phyloP scores from a whole-genome alignment of 2,113 vertebrate species.

The Corythaixoides concolor region DNA sequence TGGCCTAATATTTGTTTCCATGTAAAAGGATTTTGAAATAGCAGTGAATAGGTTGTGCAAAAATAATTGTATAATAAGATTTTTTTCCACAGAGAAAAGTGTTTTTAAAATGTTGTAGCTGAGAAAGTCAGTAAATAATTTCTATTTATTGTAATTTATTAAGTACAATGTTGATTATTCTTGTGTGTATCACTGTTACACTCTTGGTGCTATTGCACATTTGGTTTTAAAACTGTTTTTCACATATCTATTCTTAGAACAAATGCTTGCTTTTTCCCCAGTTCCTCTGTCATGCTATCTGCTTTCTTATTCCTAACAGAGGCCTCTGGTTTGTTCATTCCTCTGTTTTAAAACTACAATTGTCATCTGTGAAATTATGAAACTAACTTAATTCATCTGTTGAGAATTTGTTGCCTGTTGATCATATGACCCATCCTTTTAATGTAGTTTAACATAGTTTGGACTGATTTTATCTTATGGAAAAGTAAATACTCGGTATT shows the following conservation, averaged over 20 bases:
- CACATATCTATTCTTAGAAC: neutral
- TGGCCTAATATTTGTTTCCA: neutral
- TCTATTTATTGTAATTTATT: neutral
- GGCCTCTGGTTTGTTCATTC: neutral
- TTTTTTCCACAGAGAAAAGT: neutral
- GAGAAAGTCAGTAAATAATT: neutral
- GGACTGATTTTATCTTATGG: neutral
- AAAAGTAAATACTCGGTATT: neutral
- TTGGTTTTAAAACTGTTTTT: neutral
- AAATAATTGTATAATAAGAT: neutral
- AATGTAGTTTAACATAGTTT: neutral
- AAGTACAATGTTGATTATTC: neutral
- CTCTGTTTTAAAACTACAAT: neutral
- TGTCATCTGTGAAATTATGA: neutral
- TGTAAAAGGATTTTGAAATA: neutral
- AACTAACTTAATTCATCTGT: neutral
- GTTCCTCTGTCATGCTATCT: neutral
- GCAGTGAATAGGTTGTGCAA: neutral
- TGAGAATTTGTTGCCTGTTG: neutral
- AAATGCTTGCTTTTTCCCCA: neutral
- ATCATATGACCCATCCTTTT: neutral
- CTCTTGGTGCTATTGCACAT: neutral
- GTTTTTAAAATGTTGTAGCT: neutral
- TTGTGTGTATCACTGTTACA: neutral
- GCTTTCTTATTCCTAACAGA: neutral